These are phyloP conservation scores for Brevimyrus niger DNA, from an alignment of 2,113 vertebrate genomes.

Conservation along the genomic window DNA sequence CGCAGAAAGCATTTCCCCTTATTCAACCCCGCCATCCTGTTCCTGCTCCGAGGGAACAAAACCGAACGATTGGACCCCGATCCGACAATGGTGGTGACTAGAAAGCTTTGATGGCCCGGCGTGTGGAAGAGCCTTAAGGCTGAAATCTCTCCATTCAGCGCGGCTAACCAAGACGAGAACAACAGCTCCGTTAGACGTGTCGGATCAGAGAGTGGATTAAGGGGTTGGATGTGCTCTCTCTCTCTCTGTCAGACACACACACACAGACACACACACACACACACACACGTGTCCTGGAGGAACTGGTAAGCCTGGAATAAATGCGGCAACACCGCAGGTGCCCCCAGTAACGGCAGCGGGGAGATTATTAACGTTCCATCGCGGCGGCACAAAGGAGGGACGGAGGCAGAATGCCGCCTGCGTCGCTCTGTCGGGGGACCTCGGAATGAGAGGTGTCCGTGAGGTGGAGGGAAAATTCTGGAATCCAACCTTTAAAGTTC, in stretches of 20 bases:
- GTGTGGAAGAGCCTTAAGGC: slow-evolving; percentile 1
- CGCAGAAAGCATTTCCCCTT: not conserved
- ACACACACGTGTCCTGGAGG: not conserved
- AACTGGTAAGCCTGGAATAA: slow-evolving; percentile 8
- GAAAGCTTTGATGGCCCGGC: not conserved
- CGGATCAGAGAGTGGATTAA: slow-evolving; percentile 24
- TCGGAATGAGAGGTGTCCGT: not conserved
- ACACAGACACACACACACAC: not conserved
- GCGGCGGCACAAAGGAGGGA: not conserved
- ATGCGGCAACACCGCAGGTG: not conserved
- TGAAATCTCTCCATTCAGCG: slow-evolving; percentile 25
- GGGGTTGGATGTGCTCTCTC: not conserved
- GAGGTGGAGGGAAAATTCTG: not conserved
- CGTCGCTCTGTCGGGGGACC: not conserved
- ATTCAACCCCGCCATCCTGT: not conserved
- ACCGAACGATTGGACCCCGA: not conserved
- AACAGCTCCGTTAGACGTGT: slow-evolving; percentile 1
- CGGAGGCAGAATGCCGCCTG: not conserved
- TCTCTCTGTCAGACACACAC: not conserved
- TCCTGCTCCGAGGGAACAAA: not conserved
- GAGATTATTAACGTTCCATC: not conserved
- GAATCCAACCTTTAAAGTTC: not conserved
- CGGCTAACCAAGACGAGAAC: slow-evolving; percentile 5
- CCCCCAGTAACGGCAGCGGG: not conserved
- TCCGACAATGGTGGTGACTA: not conserved